These are phyloP conservation scores for Indri indri DNA, from an alignment of 2,113 vertebrate species.

Conservation along the genomic window DNA sequence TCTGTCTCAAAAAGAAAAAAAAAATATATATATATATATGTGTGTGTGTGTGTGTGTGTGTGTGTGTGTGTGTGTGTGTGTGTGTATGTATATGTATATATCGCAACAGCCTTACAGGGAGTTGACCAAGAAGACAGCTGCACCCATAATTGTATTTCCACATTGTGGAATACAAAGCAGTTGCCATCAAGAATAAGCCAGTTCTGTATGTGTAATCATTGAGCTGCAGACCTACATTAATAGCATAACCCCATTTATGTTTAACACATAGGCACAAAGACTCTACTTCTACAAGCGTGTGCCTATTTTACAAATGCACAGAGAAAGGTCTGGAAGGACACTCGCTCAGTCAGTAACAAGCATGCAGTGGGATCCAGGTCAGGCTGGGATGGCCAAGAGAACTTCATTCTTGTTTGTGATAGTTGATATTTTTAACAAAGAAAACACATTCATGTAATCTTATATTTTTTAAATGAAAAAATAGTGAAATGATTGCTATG, in stretches of 20 bases:
- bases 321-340: not conserved
- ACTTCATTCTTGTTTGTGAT: not conserved
- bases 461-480: not conserved
- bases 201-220: fast-evolving
- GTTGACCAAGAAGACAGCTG: not conserved
- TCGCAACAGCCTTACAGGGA: not conserved
- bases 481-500: not conserved
- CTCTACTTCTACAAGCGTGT: fast-evolving
- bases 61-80: too few species aligned
- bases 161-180: not conserved
- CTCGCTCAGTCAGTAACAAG: too few species aligned
- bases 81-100: too few species aligned
- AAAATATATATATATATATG: too few species aligned
- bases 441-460: not conserved
- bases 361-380: not conserved
- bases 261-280: not conserved
- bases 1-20: too few species aligned
- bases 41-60: too few species aligned
- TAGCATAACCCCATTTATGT: fast-evolving
- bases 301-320: fast-evolving
- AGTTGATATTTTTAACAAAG: not conserved
- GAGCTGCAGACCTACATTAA: not conserved
- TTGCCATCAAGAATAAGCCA: too few species aligned
- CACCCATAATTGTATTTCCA: not conserved
- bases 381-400: not conserved